Base-by-base conservation (phyloP, 2,797 vertebrate genomes). In the Pseudochaenichthys georgianus region DNA sequence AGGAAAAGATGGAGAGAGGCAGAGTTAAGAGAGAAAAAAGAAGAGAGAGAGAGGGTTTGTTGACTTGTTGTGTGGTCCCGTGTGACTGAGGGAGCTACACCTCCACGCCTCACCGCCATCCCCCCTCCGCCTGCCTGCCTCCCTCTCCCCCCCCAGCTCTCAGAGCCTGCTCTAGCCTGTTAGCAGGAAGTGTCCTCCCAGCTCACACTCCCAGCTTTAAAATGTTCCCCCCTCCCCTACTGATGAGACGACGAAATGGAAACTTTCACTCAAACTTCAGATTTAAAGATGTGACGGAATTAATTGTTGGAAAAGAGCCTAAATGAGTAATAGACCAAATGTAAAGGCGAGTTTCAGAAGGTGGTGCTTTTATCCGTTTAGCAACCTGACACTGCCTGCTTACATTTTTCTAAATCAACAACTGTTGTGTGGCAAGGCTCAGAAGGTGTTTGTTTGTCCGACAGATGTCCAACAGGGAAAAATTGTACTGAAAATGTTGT, bases 11-110 rank as follows among this genome's bases (percentile, higher is more conserved):
- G 42, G 63, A 75, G 52, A 62, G 71, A 69, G 16, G 16, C 1
- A 31, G 42, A 76, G 51, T 84, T 28, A 12, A 38, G 42, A 61
- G 47, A 19, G 9, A 41, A 42, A 69, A 21, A 77, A 38, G 55
- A 13, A 13, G 41, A 46, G 68, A 23, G 54, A 46, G 62, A 60
- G 66, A 58, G 62, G 80, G 91, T 92, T 93, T 91, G 92, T 89
- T 83, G 87, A 86, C 95, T 95, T 92, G 92, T 93, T 97, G 95
- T 96, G 96, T 96, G 96, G 95, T 96, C 96, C 95, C 80, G 84
- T 89, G 85, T 88, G 90, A 92, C 80, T 91, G 89, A 91, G 85
- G 90, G 92, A 95, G 92, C 94, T 93, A 81, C 86, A 88, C 90
- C 91, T 96, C 93, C 93, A 96, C 89, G 95, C 93, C 93, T 96